Conservation (phyloP, 2,888 invertebrate genomes). For the Agapostemon virescens region DNA sequence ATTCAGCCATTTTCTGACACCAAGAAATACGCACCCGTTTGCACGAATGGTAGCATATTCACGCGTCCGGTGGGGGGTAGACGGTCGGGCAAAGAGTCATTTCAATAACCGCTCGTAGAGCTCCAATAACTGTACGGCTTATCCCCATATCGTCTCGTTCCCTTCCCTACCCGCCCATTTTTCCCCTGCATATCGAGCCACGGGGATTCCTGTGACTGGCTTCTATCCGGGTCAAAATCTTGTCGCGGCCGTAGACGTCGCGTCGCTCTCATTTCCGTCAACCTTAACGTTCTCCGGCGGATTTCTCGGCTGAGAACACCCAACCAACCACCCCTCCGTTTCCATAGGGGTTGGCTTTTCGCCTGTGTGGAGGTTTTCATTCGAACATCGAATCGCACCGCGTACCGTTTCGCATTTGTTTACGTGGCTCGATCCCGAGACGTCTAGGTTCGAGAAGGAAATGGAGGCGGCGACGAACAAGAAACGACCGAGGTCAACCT, state of each 20-base stretch:
- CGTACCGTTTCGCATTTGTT: conserved; percentile 19
- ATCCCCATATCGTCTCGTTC: conserved; percentile 59
- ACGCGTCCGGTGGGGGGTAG: conserved; percentile 20
- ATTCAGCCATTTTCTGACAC: conserved; percentile 10
- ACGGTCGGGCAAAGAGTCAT: conserved; percentile 15
- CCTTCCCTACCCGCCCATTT: conserved; percentile 4
- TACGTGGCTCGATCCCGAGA: conserved; percentile 21
- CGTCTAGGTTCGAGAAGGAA: conserved; percentile 36
- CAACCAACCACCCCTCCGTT: background rate
- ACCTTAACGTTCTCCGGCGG: conserved; percentile 40
- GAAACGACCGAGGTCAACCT: conserved; percentile 40
- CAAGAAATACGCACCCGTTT: conserved; percentile 21
- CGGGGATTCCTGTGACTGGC: conserved; percentile 1
- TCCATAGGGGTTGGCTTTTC: conserved; percentile 5
- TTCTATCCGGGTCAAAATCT: conserved; percentile 45
- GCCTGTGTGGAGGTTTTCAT: background rate
- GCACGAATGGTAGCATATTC: conserved; percentile 24
- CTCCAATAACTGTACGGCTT: conserved; percentile 60
- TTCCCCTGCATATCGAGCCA: background rate
- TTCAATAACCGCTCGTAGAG: conserved; percentile 45
- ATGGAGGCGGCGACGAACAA: conserved; percentile 23
- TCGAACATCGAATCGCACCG: conserved; percentile 2
- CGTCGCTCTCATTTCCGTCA: conserved; percentile 59
- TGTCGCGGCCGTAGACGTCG: conserved; percentile 53
- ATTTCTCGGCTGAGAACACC: conserved; percentile 45